A percentile compares a stretch with the other conserved stretches of the same genome.
Evolutionary conservation across 2,113 vertebrate species (phyloP).

Genomic region (Furnarius figulus): DNA sequence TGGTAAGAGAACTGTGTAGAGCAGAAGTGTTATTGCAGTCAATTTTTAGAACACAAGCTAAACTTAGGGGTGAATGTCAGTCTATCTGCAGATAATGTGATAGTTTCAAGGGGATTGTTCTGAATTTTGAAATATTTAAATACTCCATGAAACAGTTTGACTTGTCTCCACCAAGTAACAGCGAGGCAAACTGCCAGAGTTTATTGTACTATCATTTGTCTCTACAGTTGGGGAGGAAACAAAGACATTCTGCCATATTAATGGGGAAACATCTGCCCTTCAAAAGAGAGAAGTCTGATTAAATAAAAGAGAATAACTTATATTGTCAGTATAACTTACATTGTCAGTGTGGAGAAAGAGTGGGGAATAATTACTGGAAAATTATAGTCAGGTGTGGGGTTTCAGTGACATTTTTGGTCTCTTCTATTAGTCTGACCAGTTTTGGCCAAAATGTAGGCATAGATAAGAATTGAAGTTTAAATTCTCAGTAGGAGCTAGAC

Average conservation of each 20-base stretch:
- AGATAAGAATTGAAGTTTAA: neutral
- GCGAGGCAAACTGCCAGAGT: slow-evolving; percentile 34
- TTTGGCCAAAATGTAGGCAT: neutral
- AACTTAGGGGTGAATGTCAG: neutral
- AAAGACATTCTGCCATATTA: slow-evolving; percentile 55
- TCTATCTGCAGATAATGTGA: neutral
- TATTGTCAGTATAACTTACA: slow-evolving; percentile 34
- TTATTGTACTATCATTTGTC: slow-evolving; percentile 47
- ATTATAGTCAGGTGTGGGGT: neutral
- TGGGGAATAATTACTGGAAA: slow-evolving; percentile 15
- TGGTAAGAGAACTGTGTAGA: neutral
- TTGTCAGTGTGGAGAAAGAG: slow-evolving; percentile 5
- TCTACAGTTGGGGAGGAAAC: slow-evolving; percentile 41
- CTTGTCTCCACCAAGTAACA: neutral
- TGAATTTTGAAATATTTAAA: slow-evolving; percentile 1
- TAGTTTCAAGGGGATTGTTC: neutral
- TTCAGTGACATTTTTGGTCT: neutral
- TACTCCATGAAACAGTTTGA: neutral
- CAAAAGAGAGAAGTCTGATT: slow-evolving; percentile 37
- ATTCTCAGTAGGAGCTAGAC: neutral
- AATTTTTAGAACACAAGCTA: neutral
- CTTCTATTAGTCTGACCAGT: neutral
- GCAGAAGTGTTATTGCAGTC: neutral
- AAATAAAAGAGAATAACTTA: slow-evolving; percentile 52
- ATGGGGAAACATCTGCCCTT: slow-evolving; percentile 56